These are phyloP conservation scores for Eulithis prunata DNA, from an alignment of 2,888 invertebrate genomes.

Conservation along the genomic window DNA sequence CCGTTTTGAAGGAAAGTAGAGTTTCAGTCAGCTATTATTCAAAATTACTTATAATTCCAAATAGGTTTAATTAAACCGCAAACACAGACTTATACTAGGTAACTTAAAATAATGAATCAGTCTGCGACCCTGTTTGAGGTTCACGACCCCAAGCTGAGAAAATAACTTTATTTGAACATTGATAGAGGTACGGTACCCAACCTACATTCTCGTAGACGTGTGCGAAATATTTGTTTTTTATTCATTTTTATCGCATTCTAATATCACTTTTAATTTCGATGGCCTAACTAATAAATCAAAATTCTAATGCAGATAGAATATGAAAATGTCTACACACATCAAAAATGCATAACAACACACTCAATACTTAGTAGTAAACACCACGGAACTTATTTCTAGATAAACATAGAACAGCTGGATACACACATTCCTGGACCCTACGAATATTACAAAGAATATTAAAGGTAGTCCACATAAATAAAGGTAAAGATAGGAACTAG, in stretches of 20 bases:
- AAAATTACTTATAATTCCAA: neutral
- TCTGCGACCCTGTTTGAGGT: neutral
- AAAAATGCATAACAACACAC: conserved; percentile 25
- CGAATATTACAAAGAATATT: conserved; percentile 23
- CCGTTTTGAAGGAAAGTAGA: neutral
- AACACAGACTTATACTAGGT: neutral
- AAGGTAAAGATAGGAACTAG: conserved; percentile 39
- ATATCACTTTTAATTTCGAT: neutral
- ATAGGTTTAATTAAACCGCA: neutral
- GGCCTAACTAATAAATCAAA: neutral
- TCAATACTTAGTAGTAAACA: conserved; percentile 20
- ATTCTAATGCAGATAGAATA: neutral
- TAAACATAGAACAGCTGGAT: conserved; percentile 35
- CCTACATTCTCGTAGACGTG: too few relatives aligned
- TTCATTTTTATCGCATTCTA: too few relatives aligned
- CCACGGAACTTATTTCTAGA: conserved; percentile 28
- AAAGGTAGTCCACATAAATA: conserved; percentile 43
- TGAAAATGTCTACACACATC: conserved; percentile 1
- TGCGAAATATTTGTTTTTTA: too few relatives aligned
- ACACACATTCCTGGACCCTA: conserved; percentile 37
- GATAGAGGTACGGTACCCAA: neutral
- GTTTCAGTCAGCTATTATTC: neutral
- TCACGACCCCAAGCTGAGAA: conserved; percentile 1
- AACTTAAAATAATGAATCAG: neutral
- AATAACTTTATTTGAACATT: neutral